These are phyloP conservation scores for Tursiops truncatus DNA, from an alignment of 2,113 vertebrate genomes.

Conservation along the genomic window DNA sequence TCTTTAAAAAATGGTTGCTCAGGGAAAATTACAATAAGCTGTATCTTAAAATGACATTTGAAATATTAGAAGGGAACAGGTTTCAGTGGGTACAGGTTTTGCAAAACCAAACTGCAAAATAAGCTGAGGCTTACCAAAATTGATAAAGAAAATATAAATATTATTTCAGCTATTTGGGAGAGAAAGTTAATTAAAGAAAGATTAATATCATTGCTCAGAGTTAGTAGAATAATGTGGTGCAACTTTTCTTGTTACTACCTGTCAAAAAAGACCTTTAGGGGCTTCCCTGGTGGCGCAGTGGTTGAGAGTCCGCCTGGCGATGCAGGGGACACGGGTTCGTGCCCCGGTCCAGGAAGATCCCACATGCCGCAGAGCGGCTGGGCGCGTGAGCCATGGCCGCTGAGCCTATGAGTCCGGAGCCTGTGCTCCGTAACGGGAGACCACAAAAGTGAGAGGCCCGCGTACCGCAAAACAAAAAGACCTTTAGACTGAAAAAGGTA, in stretches of 20 bases:
- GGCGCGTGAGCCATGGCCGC: too few species aligned
- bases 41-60: not conserved
- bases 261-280: not conserved
- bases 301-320: too few species aligned
- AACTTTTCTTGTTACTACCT: not conserved
- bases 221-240: not conserved
- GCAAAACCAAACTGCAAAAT: not conserved
- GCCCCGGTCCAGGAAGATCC: too few species aligned
- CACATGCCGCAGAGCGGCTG: too few species aligned
- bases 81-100: not conserved
- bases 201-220: not conserved
- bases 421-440: too few species aligned
- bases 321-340: too few species aligned
- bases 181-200: conserved; percentile 10
- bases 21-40: not conserved
- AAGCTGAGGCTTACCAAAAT: not conserved
- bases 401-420: too few species aligned
- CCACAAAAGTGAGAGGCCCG: too few species aligned
- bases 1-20: not conserved
- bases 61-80: not conserved
- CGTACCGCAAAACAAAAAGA: not conserved
- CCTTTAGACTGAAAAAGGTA: not conserved
- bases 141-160: not conserved
- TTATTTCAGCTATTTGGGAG: not conserved
- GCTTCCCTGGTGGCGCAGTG: too few species aligned